phyloP scores from a whole-genome alignment of 2,113 vertebrate species.

The Microcebus griseorufus region DNA sequence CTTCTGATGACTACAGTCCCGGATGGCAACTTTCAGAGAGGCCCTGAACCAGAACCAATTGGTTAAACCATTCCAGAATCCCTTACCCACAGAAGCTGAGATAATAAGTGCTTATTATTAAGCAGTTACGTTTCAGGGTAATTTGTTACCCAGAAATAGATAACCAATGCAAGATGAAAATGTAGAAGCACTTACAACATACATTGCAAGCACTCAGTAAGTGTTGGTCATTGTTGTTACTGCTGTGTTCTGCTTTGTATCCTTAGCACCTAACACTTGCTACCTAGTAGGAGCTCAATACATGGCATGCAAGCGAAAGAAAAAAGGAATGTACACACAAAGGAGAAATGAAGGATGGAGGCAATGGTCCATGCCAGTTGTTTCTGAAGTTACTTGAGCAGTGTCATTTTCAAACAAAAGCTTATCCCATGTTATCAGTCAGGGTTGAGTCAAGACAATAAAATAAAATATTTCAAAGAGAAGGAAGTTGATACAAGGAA shows the following conservation, averaged over 20 bases:
- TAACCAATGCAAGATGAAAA: neutral
- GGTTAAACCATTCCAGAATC: neutral
- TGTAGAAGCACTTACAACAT: neutral
- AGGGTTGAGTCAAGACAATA: neutral
- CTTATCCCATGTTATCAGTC: neutral
- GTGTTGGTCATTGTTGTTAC: neutral
- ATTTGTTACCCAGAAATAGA: neutral
- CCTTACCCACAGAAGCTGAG: neutral
- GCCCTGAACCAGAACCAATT: neutral
- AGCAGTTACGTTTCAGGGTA: neutral
- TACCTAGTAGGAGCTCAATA: neutral
- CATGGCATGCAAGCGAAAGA: neutral
- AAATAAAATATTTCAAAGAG: neutral
- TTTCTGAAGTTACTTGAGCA: constrained; percentile 35
- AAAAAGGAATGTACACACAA: neutral
- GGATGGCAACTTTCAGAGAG: neutral
- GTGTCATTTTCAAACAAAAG: constrained; percentile 34
- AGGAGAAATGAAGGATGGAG: neutral
- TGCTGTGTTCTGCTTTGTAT: neutral
- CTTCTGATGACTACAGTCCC: neutral
- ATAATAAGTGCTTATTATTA: neutral
- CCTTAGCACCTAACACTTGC: neutral
- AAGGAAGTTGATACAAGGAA: neutral
- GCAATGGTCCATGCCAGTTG: neutral
- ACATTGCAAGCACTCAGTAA: neutral